Base-by-base conservation (phyloP, 2,113 vertebrate genomes). In the Mesembrinibis cayennensis region DNA sequence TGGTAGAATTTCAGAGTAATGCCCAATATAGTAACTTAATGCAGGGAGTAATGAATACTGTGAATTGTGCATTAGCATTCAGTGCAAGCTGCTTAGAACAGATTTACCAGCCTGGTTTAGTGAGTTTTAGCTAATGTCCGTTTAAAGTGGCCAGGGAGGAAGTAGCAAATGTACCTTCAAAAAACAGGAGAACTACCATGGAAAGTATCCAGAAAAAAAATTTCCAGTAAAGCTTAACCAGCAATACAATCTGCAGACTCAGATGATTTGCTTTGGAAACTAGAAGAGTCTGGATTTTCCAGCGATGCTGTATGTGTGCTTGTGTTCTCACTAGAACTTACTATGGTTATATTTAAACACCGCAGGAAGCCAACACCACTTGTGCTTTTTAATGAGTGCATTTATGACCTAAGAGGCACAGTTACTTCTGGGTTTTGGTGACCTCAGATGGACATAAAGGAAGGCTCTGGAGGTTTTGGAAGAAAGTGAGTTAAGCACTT, bases 51-150 rank as follows among this genome's bases (percentile, higher is more conserved):
- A 94, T 61, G 59, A 95, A 89, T 70, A 92, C 61, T 38, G 16
- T 84, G 82, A 94, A 91, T 81, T 82, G 91, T 72, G 55, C 63
- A 59, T 94, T 95, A 93, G 36, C 67, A 93, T 87, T 94, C 70
- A 44, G 27, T 45, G 47, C 65, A 93, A 95, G 85, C 66, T 82
- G 91, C 82, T 97, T 93, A 95, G 91, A 90, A 82, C 40, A 85
- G 81, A 91, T 87, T 96, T 96, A 93, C 82, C 50, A 73, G 82
- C 22, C 87, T 91, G 36, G 44, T 95, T 96, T 91, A 94, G 67
- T 52, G 81, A 93, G 67, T 84, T 95, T 95, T 82, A 94, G 91
- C 55, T 96, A 72, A 90, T 50, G 92, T 82, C 89, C 66, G 36
- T 74, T 96, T 82, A 71, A 71, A 89, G 70, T 65, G n/a, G 49